Conservation (phyloP, 2,113 vertebrate species). For the Malurus elegans region DNA sequence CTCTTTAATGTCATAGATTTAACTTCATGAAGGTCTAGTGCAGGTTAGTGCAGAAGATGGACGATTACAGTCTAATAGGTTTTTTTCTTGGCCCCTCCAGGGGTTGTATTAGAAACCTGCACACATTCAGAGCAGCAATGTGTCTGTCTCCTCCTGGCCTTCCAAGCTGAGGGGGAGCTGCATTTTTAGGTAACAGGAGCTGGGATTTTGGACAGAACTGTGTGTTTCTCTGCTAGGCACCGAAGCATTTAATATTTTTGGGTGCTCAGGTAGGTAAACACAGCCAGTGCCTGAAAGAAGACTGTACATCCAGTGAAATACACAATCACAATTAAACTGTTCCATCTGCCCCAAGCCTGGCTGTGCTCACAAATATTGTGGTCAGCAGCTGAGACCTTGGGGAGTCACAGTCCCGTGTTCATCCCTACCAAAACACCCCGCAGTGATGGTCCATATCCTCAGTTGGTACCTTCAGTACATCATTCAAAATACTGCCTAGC, state of each 20-base stretch:
- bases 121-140: background rate
- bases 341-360: background rate
- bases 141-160: background rate
- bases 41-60: slow-evolving; percentile 43
- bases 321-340: background rate
- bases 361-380: background rate
- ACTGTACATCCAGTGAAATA: background rate
- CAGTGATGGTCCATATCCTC: background rate
- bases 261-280: background rate
- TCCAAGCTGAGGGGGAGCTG: background rate
- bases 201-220: background rate
- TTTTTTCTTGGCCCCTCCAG: background rate
- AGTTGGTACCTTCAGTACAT: background rate
- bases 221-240: background rate
- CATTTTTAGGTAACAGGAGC: background rate
- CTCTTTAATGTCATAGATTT: slow-evolving; percentile 56
- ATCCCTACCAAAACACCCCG: background rate
- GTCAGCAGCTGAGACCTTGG: background rate
- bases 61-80: slow-evolving; percentile 14
- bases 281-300: background rate
- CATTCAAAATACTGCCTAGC: background rate
- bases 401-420: background rate
- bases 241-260: background rate
- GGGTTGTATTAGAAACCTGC: background rate
- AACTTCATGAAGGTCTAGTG: slow-evolving; percentile 43